These are phyloP conservation scores for Petroica traversi DNA, from an alignment of 2,113 vertebrate species.

Conservation along the genomic window DNA sequence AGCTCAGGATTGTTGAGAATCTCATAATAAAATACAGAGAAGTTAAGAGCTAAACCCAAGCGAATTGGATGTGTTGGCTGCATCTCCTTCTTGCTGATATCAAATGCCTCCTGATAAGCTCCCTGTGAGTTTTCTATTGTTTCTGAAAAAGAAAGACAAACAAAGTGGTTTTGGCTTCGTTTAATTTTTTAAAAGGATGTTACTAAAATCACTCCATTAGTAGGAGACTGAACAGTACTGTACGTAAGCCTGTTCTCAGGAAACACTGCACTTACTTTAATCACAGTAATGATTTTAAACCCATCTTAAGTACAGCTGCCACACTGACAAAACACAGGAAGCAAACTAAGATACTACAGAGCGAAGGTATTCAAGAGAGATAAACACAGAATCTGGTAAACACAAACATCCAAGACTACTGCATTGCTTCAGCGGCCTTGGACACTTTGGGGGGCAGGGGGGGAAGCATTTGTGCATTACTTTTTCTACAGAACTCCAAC, in stretches of 20 bases:
- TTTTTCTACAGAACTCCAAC: neutral
- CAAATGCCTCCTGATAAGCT: constrained; percentile 89
- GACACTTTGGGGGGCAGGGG: too few species aligned
- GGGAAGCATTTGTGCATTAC: neutral
- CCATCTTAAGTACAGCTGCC: neutral
- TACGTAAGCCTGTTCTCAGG: neutral
- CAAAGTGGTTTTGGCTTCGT: rapidly evolving
- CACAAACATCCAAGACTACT: neutral
- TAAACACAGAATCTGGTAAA: neutral
- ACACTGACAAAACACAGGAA: neutral
- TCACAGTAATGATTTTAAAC: neutral
- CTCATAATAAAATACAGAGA: constrained; percentile 98
- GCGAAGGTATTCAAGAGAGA: neutral
- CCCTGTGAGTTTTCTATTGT: constrained; percentile 88
- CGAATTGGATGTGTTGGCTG: constrained; percentile 95
- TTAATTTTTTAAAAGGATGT: neutral
- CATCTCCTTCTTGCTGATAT: constrained; percentile 90
- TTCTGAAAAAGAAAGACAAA: constrained; percentile 61
- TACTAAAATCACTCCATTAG: neutral
- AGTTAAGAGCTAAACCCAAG: constrained; percentile 96
- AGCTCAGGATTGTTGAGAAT: constrained; percentile 93
- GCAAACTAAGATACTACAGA: neutral
- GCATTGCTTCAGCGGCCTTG: neutral
- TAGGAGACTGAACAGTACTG: neutral
- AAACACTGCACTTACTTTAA: neutral